Base-by-base conservation (phyloP, 2,113 vertebrate species). In the Diglossa brunneiventris region DNA sequence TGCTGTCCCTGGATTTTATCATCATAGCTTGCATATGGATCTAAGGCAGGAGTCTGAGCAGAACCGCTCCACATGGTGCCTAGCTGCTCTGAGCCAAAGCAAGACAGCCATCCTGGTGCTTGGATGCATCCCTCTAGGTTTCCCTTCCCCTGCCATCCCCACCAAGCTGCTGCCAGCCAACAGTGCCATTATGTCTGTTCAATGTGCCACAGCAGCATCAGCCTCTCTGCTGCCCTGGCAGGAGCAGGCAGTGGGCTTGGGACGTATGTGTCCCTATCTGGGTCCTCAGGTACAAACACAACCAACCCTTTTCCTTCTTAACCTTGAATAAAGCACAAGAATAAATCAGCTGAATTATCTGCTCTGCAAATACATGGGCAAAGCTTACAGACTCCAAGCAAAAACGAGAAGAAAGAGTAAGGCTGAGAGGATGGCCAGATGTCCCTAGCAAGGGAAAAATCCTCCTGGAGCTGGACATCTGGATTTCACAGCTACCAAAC, bases 401-500 rank as follows among this genome's bases (percentile, higher is more conserved):
- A 83, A 75, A 59, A 47, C 15, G 15, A 59, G 53, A 56, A 78
- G 79, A 68, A 72, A 76, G 21, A 94, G 20, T 46, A 90, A 88
- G 74, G 87, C 81, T 1, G 3, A 94, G 47, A 84, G 68, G 81
- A 87, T 56, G 75, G 94, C 76, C 93, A 95, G 95, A 95, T 94
- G 88, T 97, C 89, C 76, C 69, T 94, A 92, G 72, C 26, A 72
- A 92, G 50, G n/a, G 69, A 94, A 96, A 95, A 95, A 92, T 79
- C 89, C 70, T 96, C 88, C 84, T 93, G 85, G 91, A 96, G 72
- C 76, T 72, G 84, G 91, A 77, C 95, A 97, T 95, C 96, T 97
- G 96, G 90, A 96, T 97, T 96, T 95, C 83, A 91, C 83, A 93
- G 90, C 77, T 94, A 92, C 73, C 79, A 91, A 96, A 90, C 92